Conservation (phyloP, 2,797 vertebrate genomes). For the Serranus cabrilla region DNA sequence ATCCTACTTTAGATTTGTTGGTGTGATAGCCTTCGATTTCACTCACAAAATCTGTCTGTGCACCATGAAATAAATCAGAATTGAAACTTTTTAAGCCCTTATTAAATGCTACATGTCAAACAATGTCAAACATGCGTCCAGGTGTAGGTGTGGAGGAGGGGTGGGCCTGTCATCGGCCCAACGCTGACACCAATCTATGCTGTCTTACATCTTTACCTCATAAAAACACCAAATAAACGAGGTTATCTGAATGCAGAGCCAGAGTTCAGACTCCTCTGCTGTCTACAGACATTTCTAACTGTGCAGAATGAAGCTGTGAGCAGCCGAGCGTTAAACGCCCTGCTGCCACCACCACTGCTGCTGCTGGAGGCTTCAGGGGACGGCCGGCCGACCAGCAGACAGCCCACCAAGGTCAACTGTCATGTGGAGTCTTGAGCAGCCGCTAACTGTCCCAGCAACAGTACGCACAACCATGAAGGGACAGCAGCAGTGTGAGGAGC, state of each 20-base stretch:
- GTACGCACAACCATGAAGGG: not conserved
- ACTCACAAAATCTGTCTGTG: no score
- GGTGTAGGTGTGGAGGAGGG: no score
- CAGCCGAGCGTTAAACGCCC: constrained; percentile 44
- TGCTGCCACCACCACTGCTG: not conserved
- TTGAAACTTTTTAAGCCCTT: no score
- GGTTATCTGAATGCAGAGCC: not conserved
- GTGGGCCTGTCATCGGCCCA: no score
- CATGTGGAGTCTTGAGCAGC: constrained; percentile 24
- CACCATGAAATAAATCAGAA: no score
- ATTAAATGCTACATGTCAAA: no score
- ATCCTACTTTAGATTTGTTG: no score
- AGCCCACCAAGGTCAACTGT: constrained; percentile 48
- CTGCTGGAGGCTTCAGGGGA: constrained; percentile 17
- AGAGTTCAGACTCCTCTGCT: not conserved
- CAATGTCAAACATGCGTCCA: no score
- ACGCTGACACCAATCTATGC: no score
- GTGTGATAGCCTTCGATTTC: no score
- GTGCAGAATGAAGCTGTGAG: constrained; percentile 17
- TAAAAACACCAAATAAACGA: not conserved
- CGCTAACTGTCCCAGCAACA: constrained; percentile 9
- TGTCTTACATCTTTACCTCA: not conserved
- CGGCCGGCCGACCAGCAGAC: constrained; percentile 19
- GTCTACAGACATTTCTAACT: constrained; percentile 24
- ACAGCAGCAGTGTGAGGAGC: not conserved